Evolutionary conservation across 92 coral and sea anemone genomes (phyloP).

Genomic region (Diadumene lineata): DNA sequence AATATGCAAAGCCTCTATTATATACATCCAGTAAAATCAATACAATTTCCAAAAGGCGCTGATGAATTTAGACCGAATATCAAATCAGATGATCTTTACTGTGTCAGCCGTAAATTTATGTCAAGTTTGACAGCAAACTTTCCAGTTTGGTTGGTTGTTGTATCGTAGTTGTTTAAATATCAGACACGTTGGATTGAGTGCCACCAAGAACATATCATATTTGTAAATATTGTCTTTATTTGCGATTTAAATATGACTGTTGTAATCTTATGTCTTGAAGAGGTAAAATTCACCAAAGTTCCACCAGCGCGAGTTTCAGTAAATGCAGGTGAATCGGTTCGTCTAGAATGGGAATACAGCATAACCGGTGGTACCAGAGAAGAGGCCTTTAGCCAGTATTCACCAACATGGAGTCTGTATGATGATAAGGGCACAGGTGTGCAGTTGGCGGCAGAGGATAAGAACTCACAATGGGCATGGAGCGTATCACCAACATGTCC

Average conservation of each 20-base stretch:
- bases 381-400: constrained; percentile 18
- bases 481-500: constrained; percentile 21
- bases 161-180: neutral
- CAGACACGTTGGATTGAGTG: neutral
- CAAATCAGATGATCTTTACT: too few relatives aligned
- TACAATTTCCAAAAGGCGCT: too few relatives aligned
- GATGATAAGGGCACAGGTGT: neutral
- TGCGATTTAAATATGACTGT: neutral
- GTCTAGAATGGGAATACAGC: constrained; percentile 29
- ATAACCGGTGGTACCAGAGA: constrained; percentile 8
- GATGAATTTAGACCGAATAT: too few relatives aligned
- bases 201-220: neutral
- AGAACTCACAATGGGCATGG: constrained; percentile 31
- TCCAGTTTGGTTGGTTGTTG: neutral
- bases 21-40: too few relatives aligned
- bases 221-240: too few relatives aligned
- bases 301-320: constrained; percentile 2
- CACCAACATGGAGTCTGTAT: constrained; percentile 38
- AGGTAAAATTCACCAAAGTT: constrained; percentile 20
- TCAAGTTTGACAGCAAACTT: neutral
- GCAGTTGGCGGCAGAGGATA: constrained; percentile 34
- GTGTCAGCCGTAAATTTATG: neutral
- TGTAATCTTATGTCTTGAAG: neutral
- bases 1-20: too few relatives aligned
- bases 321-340: neutral